Conservation (phyloP, 2,797 vertebrate genomes). For the Ficedula albicollis region DNA sequence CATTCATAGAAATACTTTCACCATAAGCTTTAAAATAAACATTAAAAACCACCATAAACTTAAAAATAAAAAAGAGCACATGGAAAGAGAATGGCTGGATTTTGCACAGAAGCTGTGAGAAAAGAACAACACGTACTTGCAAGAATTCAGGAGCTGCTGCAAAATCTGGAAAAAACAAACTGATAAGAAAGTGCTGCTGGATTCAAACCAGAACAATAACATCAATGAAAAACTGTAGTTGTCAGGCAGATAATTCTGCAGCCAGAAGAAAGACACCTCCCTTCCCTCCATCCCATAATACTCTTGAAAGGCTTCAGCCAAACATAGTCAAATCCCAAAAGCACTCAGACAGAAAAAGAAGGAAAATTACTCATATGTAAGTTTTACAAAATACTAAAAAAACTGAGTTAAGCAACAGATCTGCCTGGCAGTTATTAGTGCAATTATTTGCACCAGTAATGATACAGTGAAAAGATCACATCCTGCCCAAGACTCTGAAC, state of each 20-base stretch:
- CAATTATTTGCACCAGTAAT: neutral
- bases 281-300: neutral
- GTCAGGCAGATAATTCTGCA: slow-evolving; percentile 5
- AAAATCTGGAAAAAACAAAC: neutral
- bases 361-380: slow-evolving; percentile 8
- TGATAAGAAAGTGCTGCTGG: neutral
- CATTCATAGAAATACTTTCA: neutral
- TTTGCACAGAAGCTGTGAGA: neutral
- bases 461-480: neutral
- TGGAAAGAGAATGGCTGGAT: neutral
- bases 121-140: neutral
- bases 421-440: neutral
- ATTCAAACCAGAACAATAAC: slow-evolving; percentile 13
- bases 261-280: neutral
- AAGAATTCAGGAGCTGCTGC: neutral
- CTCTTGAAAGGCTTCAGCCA: neutral
- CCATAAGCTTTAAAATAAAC: neutral
- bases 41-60: neutral
- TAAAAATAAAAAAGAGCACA: neutral
- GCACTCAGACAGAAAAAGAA: neutral
- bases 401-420: neutral
- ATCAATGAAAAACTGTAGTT: slow-evolving; percentile 29
- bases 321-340: neutral
- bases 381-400: neutral
- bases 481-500: neutral